phyloP scores from a whole-genome alignment of 2,797 vertebrate species.

The Anableps anableps region DNA sequence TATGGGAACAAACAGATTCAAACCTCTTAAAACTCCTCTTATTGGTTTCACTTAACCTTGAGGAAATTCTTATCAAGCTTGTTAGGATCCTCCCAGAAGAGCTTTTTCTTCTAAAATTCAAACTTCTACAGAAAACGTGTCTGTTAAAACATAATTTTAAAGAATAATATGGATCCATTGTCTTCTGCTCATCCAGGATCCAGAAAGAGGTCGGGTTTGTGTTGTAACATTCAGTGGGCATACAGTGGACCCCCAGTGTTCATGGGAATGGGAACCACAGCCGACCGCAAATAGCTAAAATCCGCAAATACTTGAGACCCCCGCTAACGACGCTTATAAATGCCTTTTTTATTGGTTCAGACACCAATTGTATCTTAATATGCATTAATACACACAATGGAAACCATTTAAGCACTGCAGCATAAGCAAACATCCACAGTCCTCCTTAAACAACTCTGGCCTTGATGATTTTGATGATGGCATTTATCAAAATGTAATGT shows the following conservation, averaged over 20 bases:
- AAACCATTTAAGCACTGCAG: not conserved
- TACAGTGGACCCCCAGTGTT: no score
- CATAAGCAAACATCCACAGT: not conserved
- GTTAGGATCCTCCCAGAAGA: slow-evolving; percentile 79
- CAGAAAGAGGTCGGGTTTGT: not conserved
- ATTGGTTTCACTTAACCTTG: slow-evolving; percentile 82
- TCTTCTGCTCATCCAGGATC: not conserved
- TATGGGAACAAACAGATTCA: slow-evolving; percentile 71
- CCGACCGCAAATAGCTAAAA: no score
- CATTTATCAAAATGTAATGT: no score
- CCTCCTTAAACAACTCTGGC: not conserved
- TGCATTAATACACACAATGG: not conserved
- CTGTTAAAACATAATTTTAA: slow-evolving; percentile 10
- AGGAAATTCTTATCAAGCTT: slow-evolving; percentile 81
- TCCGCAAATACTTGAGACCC: no score
- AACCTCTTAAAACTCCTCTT: slow-evolving; percentile 72
- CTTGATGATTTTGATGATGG: no score
- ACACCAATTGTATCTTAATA: no score
- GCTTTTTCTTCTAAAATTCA: slow-evolving; percentile 65
- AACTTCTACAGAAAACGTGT: slow-evolving; percentile 52
- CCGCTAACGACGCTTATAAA: no score
- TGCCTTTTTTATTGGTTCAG: no score
- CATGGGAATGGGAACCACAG: no score
- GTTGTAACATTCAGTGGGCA: no score
- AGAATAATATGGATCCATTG: not conserved